Conservation (phyloP, 2,797 vertebrate genomes). For the Scarus forsteni region DNA sequence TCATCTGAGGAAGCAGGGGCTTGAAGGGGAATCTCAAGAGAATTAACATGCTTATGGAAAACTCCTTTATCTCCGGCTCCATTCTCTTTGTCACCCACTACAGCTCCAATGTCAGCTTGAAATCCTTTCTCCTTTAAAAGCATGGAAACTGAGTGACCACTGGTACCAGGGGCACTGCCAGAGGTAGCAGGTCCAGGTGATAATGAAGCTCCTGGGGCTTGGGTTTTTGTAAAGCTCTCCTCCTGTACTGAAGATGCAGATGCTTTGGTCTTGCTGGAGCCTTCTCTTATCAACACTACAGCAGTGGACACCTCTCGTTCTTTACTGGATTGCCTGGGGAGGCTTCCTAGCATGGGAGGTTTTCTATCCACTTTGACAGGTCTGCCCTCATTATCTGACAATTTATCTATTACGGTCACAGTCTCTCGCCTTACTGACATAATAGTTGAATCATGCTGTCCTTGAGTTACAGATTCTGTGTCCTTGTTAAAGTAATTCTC, state of each 20-base stretch:
- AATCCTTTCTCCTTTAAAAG: constrained; percentile 87
- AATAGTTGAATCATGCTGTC: constrained; percentile 33
- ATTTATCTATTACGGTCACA: constrained; percentile 38
- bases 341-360: constrained; percentile 69
- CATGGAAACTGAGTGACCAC: constrained; percentile 85
- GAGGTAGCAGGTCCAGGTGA: constrained; percentile 49
- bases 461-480: constrained; percentile 9
- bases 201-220: constrained; percentile 40
- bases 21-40: constrained; percentile 84
- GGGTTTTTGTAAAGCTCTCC: constrained; percentile 30
- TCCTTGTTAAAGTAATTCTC: constrained; percentile 37
- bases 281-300: constrained; percentile 80
- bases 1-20: constrained; percentile 52
- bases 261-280: constrained; percentile 58
- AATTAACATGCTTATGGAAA: constrained; percentile 82
- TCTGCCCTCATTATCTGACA: constrained; percentile 46
- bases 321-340: constrained; percentile 79
- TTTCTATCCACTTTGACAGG: constrained; percentile 62
- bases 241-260: constrained; percentile 54
- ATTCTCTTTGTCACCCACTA: constrained; percentile 72
- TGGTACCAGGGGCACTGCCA: constrained; percentile 25
- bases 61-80: constrained; percentile 47
- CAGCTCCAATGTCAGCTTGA: constrained; percentile 86
- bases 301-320: constrained; percentile 85
- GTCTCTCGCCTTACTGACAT: constrained; percentile 42